These are phyloP conservation scores for Oreochromis spilurus DNA, from an alignment of 2,113 vertebrate species.

Conservation along the genomic window DNA sequence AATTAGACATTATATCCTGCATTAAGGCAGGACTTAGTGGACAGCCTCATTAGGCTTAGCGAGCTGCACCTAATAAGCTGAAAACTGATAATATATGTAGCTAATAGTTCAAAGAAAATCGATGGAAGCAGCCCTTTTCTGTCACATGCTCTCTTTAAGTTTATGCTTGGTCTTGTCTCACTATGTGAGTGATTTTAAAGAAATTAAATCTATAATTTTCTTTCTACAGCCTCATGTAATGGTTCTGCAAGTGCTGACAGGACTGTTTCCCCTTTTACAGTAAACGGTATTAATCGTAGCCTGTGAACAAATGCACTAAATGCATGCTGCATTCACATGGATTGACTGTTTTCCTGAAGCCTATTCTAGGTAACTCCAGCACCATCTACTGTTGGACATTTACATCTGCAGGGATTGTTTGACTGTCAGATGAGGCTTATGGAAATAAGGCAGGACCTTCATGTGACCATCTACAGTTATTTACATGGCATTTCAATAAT, in stretches of 20 bases:
- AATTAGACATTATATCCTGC: background rate
- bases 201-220: constrained; percentile 33
- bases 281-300: background rate
- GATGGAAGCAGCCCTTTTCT: background rate
- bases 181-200: constrained; percentile 43
- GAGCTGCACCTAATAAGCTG: background rate
- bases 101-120: background rate
- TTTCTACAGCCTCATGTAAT: background rate
- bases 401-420: background rate
- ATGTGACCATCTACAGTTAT: background rate
- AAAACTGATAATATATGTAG: background rate
- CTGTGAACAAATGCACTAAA: background rate
- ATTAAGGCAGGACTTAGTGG: background rate
- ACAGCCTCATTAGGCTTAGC: background rate
- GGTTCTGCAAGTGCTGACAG: background rate
- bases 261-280: background rate
- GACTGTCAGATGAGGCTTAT: background rate
- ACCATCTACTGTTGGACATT: constrained; percentile 48
- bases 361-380: background rate
- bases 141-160: background rate
- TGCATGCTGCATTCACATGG: background rate
- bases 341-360: background rate
- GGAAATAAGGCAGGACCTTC: background rate
- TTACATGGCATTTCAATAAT: background rate
- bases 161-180: constrained; percentile 36